Evolutionary conservation across 1,140 invertebrate species (phyloP), one percentile per base, ranked within the genome.

Genomic region (Drosophila micromelanica): DNA sequence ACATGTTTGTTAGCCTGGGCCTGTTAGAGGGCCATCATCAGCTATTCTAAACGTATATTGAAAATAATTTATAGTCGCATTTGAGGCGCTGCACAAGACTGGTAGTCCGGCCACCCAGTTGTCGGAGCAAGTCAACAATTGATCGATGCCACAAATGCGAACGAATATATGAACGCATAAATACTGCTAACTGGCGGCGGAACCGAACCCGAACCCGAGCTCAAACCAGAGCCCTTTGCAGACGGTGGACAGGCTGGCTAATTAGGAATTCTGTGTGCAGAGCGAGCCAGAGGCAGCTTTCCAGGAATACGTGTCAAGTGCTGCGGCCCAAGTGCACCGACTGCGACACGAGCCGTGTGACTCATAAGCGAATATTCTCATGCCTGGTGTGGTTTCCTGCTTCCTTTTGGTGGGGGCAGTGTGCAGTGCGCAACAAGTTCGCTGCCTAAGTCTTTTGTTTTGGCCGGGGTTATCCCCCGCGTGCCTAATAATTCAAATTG

Each of bases 381-480:
- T 89, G 84, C 40, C 73, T 57, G 64, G 37, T 20, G 46, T 51
- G 65, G 79, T 69, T 89, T 89, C 84, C 84, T 89, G 84, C 84
- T 89, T 89, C 84, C 84, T 89, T 89, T 89, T 35, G 12, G 54
- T 23, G 12, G 27, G 42, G 27, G 42, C 20, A 42, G 51, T 20
- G 12, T 43, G 30, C 15, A 13, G 6, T 23, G 40, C 59, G 12
- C 27, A 27, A 13, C 54, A 67, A 73, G 87, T 90, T 90, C 30
- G 87, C 65, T 80, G 73, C 74, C 81, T 80, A 65, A 90, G 87
- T 90, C 87, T 90, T 90, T 90, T 61, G 76, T 90, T 84, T 68
- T 40, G 40, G 71, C 45, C 0, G 8, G 32, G 32, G 35, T 3
- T 32, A 42, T 57, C 12, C 27, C 27, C 3, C 27, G 27, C 27